Conservation (phyloP, 2,113 vertebrate species). For the Peromyscus polionotus region DNA sequence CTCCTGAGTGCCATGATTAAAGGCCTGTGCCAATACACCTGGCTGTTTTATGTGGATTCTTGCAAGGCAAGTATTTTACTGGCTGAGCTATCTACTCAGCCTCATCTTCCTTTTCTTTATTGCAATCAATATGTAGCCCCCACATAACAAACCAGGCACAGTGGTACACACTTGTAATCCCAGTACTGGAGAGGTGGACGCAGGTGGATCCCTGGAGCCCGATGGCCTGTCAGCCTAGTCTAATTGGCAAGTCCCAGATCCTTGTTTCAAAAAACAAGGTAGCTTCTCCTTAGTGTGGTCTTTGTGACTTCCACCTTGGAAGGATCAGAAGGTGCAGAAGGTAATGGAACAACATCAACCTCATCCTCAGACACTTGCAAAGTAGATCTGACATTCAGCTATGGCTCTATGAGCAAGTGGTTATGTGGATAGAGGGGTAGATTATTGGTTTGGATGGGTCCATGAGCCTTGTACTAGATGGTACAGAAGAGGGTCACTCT, state of each 20-base stretch:
- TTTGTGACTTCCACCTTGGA: neutral
- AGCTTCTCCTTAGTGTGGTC: neutral
- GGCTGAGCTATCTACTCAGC: neutral
- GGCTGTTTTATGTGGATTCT: neutral
- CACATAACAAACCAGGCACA: neutral
- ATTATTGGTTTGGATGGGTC: neutral
- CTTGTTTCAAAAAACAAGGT: neutral
- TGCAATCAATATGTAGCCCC: too few relatives aligned
- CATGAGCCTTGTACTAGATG: neutral
- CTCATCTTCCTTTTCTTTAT: neutral
- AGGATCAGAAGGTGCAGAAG: neutral
- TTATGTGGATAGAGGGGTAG: neutral
- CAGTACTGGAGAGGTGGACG: neutral
- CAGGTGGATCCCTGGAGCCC: neutral
- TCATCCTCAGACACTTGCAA: neutral
- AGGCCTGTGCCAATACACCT: neutral
- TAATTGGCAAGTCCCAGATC: neutral
- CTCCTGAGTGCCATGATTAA: neutral
- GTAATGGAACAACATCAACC: neutral
- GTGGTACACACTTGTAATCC: neutral
- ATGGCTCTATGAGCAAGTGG: neutral
- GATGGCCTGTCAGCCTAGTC: neutral
- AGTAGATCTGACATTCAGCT: neutral
- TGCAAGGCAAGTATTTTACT: neutral
- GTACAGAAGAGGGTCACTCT: neutral